These are phyloP conservation scores for Drosophila melanogaster DNA, from an alignment of 1,140 invertebrate genomes.

Conservation along the genomic window Release_6_plus_ISO1_MT NT_033779.5:18471001-18471500, in stretches of 20 bases:
- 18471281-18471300: slow-evolving; percentile 20
- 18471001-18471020: no score
- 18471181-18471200: background rate
- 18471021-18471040: background rate
- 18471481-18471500: slow-evolving; percentile 85
- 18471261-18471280: slow-evolving; percentile 4
- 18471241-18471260: slow-evolving; percentile 16
- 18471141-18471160: no score
- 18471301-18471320: slow-evolving; percentile 43
- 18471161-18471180: background rate
- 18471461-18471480: slow-evolving; percentile 84
- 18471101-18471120: no score
- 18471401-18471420: slow-evolving; percentile 76
- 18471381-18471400: slow-evolving; percentile 15
- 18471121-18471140: no score
- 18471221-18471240: background rate
- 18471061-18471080: no score
- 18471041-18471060: no score
- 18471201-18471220: background rate
- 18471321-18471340: background rate
- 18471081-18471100: no score
- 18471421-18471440: slow-evolving; percentile 84
- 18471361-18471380: background rate
- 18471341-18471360: slow-evolving; percentile 4
- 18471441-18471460: slow-evolving; percentile 85